These are phyloP conservation scores for Brachionus koreanus DNA, from an alignment of 1,140 invertebrate genomes.

Conservation along the genomic window DNA sequence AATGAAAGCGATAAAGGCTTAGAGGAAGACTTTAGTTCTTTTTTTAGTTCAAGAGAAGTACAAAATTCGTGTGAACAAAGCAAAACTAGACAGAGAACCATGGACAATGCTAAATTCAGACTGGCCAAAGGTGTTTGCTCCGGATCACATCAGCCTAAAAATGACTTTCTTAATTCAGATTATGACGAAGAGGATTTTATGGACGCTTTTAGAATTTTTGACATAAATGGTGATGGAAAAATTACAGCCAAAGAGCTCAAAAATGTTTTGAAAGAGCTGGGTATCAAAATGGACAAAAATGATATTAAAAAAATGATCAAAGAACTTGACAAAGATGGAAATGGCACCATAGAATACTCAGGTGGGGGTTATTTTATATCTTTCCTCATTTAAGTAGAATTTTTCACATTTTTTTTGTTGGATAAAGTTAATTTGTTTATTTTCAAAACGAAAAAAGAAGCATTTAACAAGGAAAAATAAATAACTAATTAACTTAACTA, in stretches of 20 bases:
- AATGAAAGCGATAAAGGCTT: background rate
- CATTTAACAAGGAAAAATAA: too few relatives aligned
- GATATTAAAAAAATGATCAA: slow-evolving; percentile 45
- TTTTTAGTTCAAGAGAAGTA: background rate
- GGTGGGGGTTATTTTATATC: background rate
- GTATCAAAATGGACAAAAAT: slow-evolving; percentile 34
- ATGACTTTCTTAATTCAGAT: slow-evolving; percentile 5
- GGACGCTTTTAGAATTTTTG: slow-evolving; percentile 37
- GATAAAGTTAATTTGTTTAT: background rate
- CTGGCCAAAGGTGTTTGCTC: slow-evolving; percentile 3
- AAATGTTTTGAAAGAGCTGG: slow-evolving; percentile 39
- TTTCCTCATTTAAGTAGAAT: background rate
- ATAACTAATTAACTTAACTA: too few relatives aligned
- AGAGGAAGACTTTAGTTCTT: background rate
- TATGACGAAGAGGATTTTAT: slow-evolving; percentile 44
- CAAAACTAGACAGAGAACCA: background rate
- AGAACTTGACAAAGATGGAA: slow-evolving; percentile 38
- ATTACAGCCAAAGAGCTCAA: slow-evolving; percentile 44
- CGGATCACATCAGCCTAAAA: background rate
- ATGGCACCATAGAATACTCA: slow-evolving; percentile 43
- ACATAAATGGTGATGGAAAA: slow-evolving; percentile 37
- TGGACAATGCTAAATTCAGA: background rate
- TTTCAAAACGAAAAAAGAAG: too few relatives aligned
- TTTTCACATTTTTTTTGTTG: background rate
- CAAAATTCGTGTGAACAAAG: background rate